These are phyloP conservation scores for Desmophyllum pertusum DNA, from an alignment of 92 coral and sea anemone genomes.

Conservation along the genomic window DNA sequence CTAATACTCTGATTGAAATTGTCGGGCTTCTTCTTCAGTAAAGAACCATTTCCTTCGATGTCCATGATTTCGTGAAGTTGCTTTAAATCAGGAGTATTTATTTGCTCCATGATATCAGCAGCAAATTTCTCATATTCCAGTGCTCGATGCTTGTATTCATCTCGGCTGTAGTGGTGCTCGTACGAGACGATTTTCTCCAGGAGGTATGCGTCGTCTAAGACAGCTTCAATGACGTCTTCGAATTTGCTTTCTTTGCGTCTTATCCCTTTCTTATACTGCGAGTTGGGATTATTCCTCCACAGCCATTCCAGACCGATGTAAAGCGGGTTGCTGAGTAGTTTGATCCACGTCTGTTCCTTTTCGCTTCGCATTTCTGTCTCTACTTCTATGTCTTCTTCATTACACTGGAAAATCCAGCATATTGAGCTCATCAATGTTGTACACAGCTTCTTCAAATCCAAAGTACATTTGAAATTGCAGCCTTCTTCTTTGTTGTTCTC, in stretches of 20 bases:
- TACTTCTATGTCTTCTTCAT: background rate
- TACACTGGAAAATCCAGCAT: background rate
- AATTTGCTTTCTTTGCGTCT: background rate
- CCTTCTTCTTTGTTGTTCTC: background rate
- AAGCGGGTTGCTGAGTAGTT: background rate
- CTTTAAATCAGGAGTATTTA: background rate
- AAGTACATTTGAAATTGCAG: background rate
- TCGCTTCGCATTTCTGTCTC: background rate
- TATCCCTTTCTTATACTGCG: background rate
- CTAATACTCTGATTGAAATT: background rate
- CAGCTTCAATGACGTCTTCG: background rate
- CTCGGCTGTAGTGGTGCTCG: background rate
- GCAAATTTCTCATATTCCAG: background rate
- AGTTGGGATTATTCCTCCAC: conserved; percentile 2
- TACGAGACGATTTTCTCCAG: background rate
- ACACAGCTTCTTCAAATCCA: background rate
- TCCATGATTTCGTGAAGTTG: conserved; percentile 11
- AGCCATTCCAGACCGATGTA: conserved; percentile 2
- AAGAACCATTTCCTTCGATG: background rate
- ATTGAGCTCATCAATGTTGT: background rate
- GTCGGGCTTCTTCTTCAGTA: background rate
- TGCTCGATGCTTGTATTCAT: background rate
- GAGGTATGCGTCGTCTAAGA: background rate
- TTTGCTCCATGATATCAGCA: background rate
- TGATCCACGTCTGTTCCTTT: background rate